phyloP scores from a whole-genome alignment of 2,797 vertebrate species.

The Spheniscus humboldti region DNA sequence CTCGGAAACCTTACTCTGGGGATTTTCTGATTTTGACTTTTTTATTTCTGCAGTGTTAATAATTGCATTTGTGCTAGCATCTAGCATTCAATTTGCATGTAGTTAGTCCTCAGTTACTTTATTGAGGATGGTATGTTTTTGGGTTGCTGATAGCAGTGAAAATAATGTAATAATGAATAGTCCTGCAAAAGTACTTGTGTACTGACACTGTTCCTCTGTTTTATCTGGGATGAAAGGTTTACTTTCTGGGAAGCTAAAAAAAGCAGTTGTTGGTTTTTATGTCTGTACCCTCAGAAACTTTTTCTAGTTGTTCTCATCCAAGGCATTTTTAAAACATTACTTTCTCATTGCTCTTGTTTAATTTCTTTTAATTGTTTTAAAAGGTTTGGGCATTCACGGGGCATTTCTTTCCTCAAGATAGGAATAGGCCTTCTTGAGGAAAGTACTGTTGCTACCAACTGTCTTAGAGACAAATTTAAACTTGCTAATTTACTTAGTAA shows the following conservation, averaged over 20 bases:
- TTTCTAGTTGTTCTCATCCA: neutral
- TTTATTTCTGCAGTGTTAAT: neutral
- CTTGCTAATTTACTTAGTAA: neutral
- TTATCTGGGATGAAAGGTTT: slow-evolving; percentile 6
- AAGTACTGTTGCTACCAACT: neutral
- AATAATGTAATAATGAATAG: neutral
- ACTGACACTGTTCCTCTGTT: neutral
- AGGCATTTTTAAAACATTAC: neutral
- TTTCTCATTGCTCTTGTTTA: neutral
- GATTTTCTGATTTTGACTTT: neutral
- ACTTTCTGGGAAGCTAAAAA: neutral
- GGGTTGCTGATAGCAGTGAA: neutral
- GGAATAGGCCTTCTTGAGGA: neutral
- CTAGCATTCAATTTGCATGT: neutral
- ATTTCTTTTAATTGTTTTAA: neutral
- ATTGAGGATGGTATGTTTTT: neutral
- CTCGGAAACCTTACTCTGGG: neutral
- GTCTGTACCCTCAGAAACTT: neutral
- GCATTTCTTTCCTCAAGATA: neutral
- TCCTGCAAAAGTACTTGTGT: slow-evolving; percentile 6
- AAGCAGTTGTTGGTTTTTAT: neutral
- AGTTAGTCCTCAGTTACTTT: neutral
- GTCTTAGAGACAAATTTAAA: neutral
- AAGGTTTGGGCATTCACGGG: neutral
- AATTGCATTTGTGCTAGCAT: neutral